Conservation (phyloP, 2,888 invertebrate species). For the Sepioteuthis lessoniana region DNA sequence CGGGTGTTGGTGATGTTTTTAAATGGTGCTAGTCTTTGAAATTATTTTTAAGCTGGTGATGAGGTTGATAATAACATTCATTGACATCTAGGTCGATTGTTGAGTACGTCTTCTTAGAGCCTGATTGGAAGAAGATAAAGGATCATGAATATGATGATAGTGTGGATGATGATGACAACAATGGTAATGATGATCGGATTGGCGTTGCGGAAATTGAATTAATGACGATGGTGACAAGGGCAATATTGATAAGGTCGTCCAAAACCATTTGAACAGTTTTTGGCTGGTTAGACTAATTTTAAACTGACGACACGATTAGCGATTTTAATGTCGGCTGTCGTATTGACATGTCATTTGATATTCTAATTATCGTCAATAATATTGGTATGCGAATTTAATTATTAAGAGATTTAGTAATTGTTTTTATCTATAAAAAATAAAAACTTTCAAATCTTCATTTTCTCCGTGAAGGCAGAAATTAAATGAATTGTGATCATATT, state of each 20-base stretch:
- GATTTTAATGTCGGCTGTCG: neutral
- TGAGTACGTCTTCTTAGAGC: neutral
- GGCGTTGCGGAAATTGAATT: neutral
- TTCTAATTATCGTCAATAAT: neutral
- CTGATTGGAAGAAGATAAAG: neutral
- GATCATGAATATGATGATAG: neutral
- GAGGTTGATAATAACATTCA: neutral
- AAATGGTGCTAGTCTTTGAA: neutral
- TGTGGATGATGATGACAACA: neutral
- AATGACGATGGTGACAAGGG: neutral
- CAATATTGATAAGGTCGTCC: neutral
- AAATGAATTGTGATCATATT: too few species aligned
- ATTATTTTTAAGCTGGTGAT: neutral
- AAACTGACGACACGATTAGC: neutral
- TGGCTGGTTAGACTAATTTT: neutral
- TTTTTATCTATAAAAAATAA: neutral
- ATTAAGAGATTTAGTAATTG: neutral
- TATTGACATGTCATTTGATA: neutral
- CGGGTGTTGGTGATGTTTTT: neutral
- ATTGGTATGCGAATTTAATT: neutral
- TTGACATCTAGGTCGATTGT: neutral
- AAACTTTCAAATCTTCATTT: neutral
- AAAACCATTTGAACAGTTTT: neutral
- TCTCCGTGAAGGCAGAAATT: too few species aligned
- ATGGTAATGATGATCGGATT: neutral